phyloP scores from a whole-genome alignment of 2,888 invertebrate genomes.

The Mesoligia furuncula region DNA sequence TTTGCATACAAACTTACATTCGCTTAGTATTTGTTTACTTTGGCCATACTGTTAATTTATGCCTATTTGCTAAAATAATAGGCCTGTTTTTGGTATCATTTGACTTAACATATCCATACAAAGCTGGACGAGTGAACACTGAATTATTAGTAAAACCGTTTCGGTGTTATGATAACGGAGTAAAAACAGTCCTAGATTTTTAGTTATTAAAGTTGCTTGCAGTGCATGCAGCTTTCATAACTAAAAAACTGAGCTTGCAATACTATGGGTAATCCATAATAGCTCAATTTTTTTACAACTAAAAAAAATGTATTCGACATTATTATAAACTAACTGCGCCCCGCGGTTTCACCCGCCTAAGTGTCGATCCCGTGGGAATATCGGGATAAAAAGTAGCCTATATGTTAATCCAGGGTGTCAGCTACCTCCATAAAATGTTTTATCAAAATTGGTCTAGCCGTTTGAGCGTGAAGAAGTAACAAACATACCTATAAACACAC shows the following conservation, averaged over 20 bases:
- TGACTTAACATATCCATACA: not conserved
- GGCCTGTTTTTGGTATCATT: conserved; percentile 3
- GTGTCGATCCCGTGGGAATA: no score
- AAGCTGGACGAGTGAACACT: not conserved
- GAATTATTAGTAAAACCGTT: not conserved
- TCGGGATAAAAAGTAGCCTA: no score
- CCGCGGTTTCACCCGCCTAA: no score
- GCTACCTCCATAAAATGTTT: no score
- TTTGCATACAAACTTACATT: conserved; percentile 54
- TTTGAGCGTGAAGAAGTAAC: no score
- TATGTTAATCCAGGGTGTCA: no score
- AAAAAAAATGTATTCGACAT: not conserved
- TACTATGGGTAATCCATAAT: no score
- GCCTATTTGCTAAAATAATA: conserved; percentile 35
- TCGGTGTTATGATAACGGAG: not conserved
- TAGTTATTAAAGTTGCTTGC: not conserved
- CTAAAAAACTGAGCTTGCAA: no score
- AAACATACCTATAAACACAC: no score
- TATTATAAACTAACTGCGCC: no score
- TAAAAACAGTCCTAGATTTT: not conserved
- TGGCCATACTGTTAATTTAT: conserved; percentile 32
- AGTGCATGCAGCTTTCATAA: not conserved
- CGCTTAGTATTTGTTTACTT: conserved; percentile 38
- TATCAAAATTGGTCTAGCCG: no score
- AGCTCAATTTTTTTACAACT: no score